Conservation (phyloP, 2,113 vertebrate species). For the Malurus melanocephalus region DNA sequence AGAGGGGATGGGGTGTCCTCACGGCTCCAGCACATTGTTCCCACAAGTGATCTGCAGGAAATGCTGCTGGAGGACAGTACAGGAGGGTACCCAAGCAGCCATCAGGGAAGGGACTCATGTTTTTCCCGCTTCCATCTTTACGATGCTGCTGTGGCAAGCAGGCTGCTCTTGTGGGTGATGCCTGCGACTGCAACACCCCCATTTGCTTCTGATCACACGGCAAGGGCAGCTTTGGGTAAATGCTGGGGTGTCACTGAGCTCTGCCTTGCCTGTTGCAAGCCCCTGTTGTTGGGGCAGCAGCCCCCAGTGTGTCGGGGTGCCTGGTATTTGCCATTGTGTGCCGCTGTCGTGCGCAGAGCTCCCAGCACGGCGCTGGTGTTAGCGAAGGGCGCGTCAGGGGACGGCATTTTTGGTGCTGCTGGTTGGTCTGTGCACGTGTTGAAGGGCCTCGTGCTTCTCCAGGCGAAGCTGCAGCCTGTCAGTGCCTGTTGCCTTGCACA, state of each 20-base stretch:
- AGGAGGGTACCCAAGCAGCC: neutral
- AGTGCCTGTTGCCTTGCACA: neutral
- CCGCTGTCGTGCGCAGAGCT: neutral
- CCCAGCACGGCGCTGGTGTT: conserved; percentile 16
- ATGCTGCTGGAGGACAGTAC: neutral
- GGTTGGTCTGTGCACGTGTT: neutral
- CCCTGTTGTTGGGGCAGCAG: conserved; percentile 24
- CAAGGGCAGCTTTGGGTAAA: conserved; percentile 8
- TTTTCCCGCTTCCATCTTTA: neutral
- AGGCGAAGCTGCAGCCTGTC: neutral
- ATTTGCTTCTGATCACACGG: neutral
- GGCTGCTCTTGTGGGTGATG: neutral
- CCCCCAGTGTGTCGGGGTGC: neutral
- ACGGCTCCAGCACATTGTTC: fast-evolving
- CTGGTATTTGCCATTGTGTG: conserved; percentile 43
- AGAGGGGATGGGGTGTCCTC: fast-evolving
- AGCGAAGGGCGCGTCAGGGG: neutral
- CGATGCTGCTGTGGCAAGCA: fast-evolving
- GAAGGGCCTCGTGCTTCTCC: neutral
- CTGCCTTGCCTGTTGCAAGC: neutral
- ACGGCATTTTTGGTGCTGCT: neutral
- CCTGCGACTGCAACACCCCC: neutral
- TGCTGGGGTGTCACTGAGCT: neutral
- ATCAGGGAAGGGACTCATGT: neutral
- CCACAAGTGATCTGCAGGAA: fast-evolving